A percentile compares a stretch with the other conserved stretches of the same genome.
phyloP scores from a whole-genome alignment of 2,797 vertebrate species.

The Poecilia velifera region DNA sequence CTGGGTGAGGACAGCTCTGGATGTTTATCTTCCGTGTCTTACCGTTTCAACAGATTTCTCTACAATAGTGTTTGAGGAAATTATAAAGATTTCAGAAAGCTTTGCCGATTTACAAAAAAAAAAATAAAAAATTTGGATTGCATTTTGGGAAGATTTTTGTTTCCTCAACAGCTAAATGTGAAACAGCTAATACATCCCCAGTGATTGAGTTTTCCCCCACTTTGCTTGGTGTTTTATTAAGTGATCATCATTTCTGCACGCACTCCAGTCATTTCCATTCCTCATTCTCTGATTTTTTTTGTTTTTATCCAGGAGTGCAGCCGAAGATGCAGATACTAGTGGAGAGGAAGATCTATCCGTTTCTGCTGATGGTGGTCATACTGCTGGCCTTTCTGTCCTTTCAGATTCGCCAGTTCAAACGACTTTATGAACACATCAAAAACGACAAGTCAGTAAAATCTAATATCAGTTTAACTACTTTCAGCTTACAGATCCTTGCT shows the following conservation, averaged over 20 bases:
- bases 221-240: background rate
- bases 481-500: background rate
- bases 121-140: background rate
- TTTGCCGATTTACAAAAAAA: no score
- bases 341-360: constrained; percentile 95
- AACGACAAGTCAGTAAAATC: constrained; percentile 92
- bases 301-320: constrained; percentile 85
- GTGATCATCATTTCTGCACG: background rate
- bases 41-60: background rate
- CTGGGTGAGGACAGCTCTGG: constrained; percentile 72
- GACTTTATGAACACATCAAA: constrained; percentile 99
- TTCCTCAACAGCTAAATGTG: background rate
- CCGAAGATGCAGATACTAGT: constrained; percentile 94
- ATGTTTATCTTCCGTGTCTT: background rate
- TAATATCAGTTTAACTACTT: background rate
- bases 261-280: background rate
- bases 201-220: background rate
- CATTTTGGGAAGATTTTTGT: background rate
- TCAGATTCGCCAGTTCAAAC: constrained; percentile 97
- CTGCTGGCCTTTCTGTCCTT: constrained; percentile 93
- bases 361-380: constrained; percentile 92
- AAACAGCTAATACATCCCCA: background rate
- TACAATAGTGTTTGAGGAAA: background rate
- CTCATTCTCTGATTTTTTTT: background rate
- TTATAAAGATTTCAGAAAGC: background rate